Percentiles rank a stretch among this genome's conserved stretches.
These are phyloP conservation scores for Trichonephila inaurata DNA, from an alignment of 1,140 invertebrate genomes.

Conservation along the genomic window DNA sequence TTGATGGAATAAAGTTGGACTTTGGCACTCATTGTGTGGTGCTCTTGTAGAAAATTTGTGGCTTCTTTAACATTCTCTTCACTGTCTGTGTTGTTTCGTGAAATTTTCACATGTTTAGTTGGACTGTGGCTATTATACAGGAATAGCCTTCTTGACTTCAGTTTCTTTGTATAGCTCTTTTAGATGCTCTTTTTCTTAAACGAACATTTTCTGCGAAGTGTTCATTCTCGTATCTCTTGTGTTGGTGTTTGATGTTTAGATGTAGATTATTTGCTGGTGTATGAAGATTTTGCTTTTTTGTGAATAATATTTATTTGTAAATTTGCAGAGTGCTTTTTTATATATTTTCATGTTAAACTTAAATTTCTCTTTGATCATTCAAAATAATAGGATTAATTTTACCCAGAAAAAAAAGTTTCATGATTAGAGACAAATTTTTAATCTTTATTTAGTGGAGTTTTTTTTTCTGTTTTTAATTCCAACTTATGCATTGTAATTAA, in stretches of 20 bases:
- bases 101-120: neutral
- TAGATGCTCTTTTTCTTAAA: slow-evolving; percentile 18
- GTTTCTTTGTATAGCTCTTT: neutral
- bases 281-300: neutral
- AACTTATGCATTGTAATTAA: too few species aligned
- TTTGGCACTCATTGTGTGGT: slow-evolving; percentile 59
- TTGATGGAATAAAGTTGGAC: slow-evolving; percentile 33
- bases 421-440: too few species aligned
- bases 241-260: slow-evolving; percentile 1
- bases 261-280: neutral
- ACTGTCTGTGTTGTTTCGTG: neutral
- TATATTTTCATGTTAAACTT: too few species aligned
- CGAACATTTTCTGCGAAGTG: neutral
- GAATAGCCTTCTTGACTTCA: neutral
- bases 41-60: slow-evolving; percentile 31
- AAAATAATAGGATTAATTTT: too few species aligned
- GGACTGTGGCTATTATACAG: neutral
- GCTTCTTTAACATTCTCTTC: slow-evolving; percentile 46
- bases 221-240: neutral
- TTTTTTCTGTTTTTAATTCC: too few species aligned
- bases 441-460: too few species aligned
- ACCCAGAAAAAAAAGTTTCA: too few species aligned
- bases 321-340: neutral
- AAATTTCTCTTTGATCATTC: too few species aligned
- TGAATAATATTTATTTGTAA: neutral